Evolutionary conservation across 2,797 vertebrate genomes (phyloP).

Genomic region (Gallinago nigripennis): DNA sequence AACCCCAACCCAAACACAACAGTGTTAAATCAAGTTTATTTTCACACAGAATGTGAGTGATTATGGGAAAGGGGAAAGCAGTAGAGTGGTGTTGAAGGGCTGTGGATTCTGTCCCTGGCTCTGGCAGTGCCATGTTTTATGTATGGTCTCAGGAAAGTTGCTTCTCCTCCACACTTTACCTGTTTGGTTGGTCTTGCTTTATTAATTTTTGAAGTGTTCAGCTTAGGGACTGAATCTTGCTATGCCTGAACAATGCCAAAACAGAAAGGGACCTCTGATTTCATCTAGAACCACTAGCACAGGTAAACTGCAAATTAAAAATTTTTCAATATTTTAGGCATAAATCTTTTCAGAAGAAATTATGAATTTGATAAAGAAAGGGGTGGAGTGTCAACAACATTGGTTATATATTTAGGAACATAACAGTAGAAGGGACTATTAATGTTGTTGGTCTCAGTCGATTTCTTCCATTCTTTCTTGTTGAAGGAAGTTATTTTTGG

Average conservation of each 20-base stretch:
- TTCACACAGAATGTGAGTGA: not conserved
- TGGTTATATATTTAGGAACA: not conserved
- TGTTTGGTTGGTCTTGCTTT: not conserved
- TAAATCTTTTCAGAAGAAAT: not conserved
- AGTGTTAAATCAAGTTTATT: not conserved
- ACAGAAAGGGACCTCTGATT: not conserved
- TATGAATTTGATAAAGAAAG: not conserved
- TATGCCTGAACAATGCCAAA: not conserved
- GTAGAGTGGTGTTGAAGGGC: not conserved
- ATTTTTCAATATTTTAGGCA: not conserved
- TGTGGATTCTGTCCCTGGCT: not conserved
- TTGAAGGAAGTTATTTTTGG: not conserved
- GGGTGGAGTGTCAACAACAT: not conserved
- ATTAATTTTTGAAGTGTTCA: not conserved
- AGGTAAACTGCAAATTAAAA: not conserved
- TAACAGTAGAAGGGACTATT: not conserved
- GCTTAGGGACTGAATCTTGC: not conserved
- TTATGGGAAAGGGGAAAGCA: not conserved
- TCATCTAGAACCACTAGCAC: not conserved
- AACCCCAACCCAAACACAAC: too few species aligned
- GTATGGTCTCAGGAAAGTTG: not conserved
- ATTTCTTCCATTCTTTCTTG: not conserved
- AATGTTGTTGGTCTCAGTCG: not conserved
- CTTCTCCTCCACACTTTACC: not conserved
- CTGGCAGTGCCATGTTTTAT: not conserved